Evolutionary conservation across 1,140 invertebrate species (phyloP).

Genomic region (Drosophila kurseongensis): DNA sequence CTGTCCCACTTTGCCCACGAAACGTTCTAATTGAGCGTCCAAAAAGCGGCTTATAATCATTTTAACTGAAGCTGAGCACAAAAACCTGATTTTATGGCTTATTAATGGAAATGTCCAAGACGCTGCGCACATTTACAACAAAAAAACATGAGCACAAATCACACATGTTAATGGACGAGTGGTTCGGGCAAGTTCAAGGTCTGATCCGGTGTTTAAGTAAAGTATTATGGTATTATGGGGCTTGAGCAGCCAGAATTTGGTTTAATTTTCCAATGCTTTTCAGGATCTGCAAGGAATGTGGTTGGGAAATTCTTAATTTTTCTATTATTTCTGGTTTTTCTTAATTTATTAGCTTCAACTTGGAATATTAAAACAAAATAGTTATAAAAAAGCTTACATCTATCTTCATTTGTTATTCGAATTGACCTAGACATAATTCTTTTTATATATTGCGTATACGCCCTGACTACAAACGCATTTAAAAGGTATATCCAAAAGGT

Average conservation of each 20-base stretch:
- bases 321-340: too few species aligned
- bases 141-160: slow-evolving; percentile 20
- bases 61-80: slow-evolving; percentile 1
- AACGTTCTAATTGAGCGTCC: slow-evolving; percentile 24
- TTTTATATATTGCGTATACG: neutral
- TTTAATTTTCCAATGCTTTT: too few species aligned
- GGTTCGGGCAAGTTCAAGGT: slow-evolving; percentile 49
- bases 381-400: too few species aligned
- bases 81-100: slow-evolving; percentile 45
- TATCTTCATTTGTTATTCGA: too few species aligned
- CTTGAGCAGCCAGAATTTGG: too few species aligned
- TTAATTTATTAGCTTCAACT: too few species aligned
- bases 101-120: slow-evolving; percentile 46
- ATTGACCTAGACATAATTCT: too few species aligned
- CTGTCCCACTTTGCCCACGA: slow-evolving; percentile 23
- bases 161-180: slow-evolving; percentile 9
- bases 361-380: too few species aligned
- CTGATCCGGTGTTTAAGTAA: neutral
- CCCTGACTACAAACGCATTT: too few species aligned
- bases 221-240: neutral
- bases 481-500: too few species aligned
- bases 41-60: slow-evolving; percentile 3
- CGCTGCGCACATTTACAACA: slow-evolving; percentile 10
- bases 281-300: too few species aligned
- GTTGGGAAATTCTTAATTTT: too few species aligned